These are phyloP conservation scores for Mus pahari DNA, from an alignment of 2,113 vertebrate species.

Conservation along the genomic window DNA sequence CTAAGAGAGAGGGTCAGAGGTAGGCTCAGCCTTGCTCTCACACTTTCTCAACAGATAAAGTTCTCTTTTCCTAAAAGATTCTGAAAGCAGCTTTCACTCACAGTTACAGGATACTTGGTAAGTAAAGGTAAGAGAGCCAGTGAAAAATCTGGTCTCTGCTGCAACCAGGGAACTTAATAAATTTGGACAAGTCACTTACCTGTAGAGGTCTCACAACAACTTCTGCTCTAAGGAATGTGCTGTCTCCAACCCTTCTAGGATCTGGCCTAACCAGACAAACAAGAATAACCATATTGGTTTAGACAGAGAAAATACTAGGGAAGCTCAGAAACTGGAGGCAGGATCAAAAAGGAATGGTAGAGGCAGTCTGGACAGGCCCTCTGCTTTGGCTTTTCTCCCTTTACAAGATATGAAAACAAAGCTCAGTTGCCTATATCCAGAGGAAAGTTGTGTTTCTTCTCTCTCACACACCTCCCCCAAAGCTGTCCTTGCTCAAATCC, in stretches of 20 bases:
- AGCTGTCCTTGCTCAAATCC: neutral
- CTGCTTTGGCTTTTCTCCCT: neutral
- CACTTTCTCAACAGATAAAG: neutral
- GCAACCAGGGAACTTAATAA: neutral
- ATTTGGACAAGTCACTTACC: neutral
- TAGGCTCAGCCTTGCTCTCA: neutral
- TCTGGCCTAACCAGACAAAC: neutral
- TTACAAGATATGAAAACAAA: accelerated
- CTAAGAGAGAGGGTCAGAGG: neutral
- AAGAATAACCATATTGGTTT: neutral
- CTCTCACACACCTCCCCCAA: accelerated
- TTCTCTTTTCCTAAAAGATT: neutral
- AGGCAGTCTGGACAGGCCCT: neutral
- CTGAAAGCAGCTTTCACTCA: neutral
- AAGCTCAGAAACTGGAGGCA: neutral
- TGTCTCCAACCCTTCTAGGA: neutral
- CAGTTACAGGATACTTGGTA: neutral
- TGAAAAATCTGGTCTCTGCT: neutral
- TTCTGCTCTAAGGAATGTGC: neutral
- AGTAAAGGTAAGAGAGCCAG: neutral
- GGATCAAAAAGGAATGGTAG: accelerated
- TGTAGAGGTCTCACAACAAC: neutral
- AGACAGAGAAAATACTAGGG: neutral
- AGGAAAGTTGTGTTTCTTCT: neutral
- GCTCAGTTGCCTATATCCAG: neutral